Conservation (phyloP, 2,113 vertebrate species). For the Pluvialis apricaria region DNA sequence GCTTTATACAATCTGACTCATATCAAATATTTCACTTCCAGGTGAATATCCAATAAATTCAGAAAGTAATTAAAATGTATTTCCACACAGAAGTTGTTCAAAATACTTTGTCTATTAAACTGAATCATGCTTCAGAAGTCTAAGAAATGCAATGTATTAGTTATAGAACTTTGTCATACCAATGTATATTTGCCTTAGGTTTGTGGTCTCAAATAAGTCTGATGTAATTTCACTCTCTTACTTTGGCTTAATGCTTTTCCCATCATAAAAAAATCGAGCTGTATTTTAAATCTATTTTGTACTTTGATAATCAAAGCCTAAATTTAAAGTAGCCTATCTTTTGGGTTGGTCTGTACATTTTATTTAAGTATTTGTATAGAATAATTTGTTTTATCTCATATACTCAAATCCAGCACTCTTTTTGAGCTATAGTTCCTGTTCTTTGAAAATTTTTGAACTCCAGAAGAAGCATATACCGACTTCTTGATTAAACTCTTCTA, state of each 20-base stretch:
- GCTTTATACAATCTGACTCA: neutral
- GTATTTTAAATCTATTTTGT: neutral
- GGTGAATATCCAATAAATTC: neutral
- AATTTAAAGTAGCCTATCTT: fast-evolving
- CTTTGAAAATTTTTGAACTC: neutral
- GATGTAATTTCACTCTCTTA: neutral
- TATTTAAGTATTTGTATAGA: neutral
- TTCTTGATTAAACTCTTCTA: neutral
- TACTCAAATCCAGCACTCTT: neutral
- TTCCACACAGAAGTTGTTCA: neutral
- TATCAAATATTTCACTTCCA: neutral
- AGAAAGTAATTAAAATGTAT: neutral
- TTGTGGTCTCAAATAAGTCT: neutral
- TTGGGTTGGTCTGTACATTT: neutral
- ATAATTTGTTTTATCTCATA: neutral
- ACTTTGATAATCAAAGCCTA: neutral
- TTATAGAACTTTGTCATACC: neutral
- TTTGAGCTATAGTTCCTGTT: neutral
- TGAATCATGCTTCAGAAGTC: neutral
- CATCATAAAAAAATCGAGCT: neutral
- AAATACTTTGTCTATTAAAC: neutral
- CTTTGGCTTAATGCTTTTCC: neutral
- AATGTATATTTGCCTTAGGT: neutral
- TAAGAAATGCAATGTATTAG: neutral
- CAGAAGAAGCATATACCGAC: neutral